Evolutionary conservation across 2,113 vertebrate species (phyloP).

Genomic region (Burhinus oedicnemus): DNA sequence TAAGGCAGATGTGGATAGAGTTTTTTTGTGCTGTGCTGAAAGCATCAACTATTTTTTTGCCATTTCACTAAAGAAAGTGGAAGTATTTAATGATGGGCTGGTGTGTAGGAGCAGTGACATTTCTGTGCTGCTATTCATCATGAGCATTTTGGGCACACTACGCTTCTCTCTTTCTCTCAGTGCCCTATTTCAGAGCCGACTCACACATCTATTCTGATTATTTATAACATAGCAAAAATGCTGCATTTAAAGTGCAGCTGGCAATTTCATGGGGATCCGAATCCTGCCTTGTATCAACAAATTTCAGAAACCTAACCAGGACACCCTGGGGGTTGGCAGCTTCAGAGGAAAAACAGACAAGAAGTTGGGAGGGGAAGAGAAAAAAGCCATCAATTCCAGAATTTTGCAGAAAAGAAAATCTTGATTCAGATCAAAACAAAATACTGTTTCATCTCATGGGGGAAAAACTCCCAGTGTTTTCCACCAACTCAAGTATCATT

Average conservation of each 20-base stretch:
- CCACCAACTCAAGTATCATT: constrained; percentile 14
- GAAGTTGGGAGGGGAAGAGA: background rate
- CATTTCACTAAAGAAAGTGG: constrained; percentile 24
- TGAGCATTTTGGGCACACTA: background rate
- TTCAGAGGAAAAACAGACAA: background rate
- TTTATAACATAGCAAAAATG: background rate
- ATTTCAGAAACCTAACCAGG: background rate
- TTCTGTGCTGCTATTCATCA: constrained; percentile 21
- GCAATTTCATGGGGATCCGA: background rate
- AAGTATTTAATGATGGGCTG: constrained; percentile 23
- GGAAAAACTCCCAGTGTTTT: constrained; percentile 28
- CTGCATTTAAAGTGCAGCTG: background rate
- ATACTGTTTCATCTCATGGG: background rate
- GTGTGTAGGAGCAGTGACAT: constrained; percentile 54
- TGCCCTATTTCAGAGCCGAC: background rate
- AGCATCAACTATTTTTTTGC: background rate
- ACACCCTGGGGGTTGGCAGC: background rate
- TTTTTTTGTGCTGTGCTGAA: background rate
- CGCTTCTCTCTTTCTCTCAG: background rate
- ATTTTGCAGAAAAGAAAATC: background rate
- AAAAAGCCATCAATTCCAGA: background rate
- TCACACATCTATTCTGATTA: background rate
- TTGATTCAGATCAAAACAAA: constrained; percentile 26
- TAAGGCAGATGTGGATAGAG: background rate
- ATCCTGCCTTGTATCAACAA: background rate